These are phyloP conservation scores for Smithornis capensis DNA, from an alignment of 2,113 vertebrate species.

Conservation along the genomic window DNA sequence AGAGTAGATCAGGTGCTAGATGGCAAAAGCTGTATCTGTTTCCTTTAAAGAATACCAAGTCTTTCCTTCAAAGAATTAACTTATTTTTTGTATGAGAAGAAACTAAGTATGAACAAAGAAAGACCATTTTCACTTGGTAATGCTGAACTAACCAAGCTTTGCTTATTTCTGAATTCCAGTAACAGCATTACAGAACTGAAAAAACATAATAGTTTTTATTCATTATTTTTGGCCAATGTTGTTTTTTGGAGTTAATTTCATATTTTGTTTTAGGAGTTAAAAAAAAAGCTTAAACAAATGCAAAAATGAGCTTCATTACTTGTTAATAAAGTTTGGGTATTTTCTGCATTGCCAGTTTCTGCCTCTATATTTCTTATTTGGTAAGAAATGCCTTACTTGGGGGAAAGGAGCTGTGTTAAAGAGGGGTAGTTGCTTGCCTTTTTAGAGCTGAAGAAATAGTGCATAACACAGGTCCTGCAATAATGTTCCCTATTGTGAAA, in stretches of 20 bases:
- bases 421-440: background rate
- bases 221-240: background rate
- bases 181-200: background rate
- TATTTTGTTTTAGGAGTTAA: background rate
- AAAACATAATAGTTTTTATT: background rate
- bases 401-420: background rate
- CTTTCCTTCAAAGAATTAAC: background rate
- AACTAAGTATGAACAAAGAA: background rate
- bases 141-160: background rate
- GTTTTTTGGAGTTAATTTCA: background rate
- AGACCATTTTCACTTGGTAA: background rate
- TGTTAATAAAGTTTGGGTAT: background rate
- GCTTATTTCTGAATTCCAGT: background rate
- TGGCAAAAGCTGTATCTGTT: background rate
- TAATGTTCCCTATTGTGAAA: background rate
- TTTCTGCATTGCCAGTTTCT: background rate
- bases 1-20: background rate
- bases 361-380: background rate
- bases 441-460: background rate
- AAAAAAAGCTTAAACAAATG: background rate
- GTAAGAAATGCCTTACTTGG: background rate
- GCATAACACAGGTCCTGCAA: background rate
- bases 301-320: background rate
- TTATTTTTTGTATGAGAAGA: background rate
- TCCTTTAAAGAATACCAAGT: background rate